Evolutionary conservation across 2,888 invertebrate genomes (phyloP).

Genomic region (Atrina japonica): DNA sequence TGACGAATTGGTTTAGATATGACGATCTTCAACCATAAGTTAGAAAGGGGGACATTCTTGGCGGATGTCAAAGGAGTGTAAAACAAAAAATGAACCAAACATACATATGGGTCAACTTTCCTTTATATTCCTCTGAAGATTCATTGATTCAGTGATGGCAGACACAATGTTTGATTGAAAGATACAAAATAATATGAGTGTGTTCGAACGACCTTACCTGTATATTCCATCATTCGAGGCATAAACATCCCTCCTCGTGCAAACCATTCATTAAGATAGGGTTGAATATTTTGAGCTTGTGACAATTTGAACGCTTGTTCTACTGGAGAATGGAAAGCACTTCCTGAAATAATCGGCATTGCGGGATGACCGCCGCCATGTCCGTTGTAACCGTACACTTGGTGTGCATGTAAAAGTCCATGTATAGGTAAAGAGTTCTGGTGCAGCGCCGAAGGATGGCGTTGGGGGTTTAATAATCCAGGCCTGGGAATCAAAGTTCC

Average conservation of each 20-base stretch:
- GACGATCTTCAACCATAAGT: too few species aligned
- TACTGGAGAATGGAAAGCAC: constrained; percentile 75
- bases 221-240: constrained; percentile 84
- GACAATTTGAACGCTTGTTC: constrained; percentile 75
- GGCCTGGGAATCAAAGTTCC: constrained; percentile 66
- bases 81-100: too few species aligned
- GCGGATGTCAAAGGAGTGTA: too few species aligned
- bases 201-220: too few species aligned
- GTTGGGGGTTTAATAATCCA: constrained; percentile 65
- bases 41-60: too few species aligned
- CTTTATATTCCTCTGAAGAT: too few species aligned
- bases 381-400: constrained; percentile 56
- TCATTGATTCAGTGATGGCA: too few species aligned
- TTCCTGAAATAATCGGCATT: constrained; percentile 64
- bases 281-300: constrained; percentile 63
- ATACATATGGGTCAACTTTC: too few species aligned
- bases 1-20: too few species aligned
- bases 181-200: too few species aligned
- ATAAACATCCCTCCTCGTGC: constrained; percentile 96
- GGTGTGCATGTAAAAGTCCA: constrained; percentile 59
- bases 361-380: constrained; percentile 50
- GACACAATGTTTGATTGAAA: too few species aligned
- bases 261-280: constrained; percentile 88
- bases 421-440: constrained; percentile 55
- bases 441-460: constrained; percentile 48